These are phyloP conservation scores for Alauda arvensis DNA, from an alignment of 2,797 vertebrate genomes.

Conservation along the genomic window DNA sequence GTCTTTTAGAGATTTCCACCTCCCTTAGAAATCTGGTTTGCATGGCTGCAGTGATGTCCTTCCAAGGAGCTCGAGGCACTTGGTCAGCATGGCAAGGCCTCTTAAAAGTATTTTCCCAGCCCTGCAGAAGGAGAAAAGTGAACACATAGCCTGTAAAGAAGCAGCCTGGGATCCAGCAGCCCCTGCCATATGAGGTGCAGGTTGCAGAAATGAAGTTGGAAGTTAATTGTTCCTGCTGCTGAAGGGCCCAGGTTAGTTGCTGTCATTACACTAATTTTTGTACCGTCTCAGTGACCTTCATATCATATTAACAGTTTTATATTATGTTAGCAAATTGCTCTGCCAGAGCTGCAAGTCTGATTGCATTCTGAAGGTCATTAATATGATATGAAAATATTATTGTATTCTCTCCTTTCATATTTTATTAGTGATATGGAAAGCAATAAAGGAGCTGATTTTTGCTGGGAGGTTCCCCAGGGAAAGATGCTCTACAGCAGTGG, in stretches of 20 bases:
- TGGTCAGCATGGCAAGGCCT: neutral
- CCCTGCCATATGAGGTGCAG: accelerated
- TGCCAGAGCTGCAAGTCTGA: slow-evolving; percentile 41
- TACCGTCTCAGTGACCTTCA: slow-evolving; percentile 49
- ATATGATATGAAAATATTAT: slow-evolving; percentile 64
- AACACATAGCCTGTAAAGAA: neutral
- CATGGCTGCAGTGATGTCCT: accelerated
- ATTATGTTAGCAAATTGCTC: slow-evolving; percentile 65
- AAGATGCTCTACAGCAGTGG: slow-evolving; percentile 41
- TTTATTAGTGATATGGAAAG: slow-evolving; percentile 66
- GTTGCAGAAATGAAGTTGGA: neutral
- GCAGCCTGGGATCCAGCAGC: neutral
- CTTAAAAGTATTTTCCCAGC: neutral
- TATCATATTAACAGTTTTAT: slow-evolving; percentile 44
- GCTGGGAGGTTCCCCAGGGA: slow-evolving; percentile 49
- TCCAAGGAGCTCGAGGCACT: neutral
- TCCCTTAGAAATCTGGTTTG: neutral
- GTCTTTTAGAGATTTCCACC: neutral
- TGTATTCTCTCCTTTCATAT: slow-evolving; percentile 64
- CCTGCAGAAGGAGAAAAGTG: neutral
- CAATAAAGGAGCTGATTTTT: slow-evolving; percentile 63
- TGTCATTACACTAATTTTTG: slow-evolving; percentile 43
- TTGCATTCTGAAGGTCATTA: slow-evolving; percentile 64
- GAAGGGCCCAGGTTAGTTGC: slow-evolving; percentile 10
- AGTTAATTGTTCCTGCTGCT: slow-evolving; percentile 33